Base-by-base conservation (phyloP, 2,113 vertebrate species). In the Peromyscus leucopus region DNA sequence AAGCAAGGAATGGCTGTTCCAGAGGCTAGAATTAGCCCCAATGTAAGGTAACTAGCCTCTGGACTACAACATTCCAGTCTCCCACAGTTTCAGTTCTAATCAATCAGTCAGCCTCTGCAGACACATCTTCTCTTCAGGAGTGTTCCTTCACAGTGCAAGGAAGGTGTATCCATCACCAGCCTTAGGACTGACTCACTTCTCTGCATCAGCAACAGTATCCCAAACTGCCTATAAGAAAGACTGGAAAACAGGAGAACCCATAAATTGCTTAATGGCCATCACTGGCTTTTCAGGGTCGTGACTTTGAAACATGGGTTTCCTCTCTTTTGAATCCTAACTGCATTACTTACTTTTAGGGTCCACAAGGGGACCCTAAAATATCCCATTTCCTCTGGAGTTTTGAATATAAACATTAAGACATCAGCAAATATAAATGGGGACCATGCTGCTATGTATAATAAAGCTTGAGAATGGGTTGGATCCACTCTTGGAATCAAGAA, bases 361-460 rank as follows among this genome's bases (percentile, higher is more conserved):
- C 42, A 19, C 10, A 72, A 51, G 48, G 9, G 3, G 61, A 57
- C 4, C 2, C 1, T 7, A 31, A 12, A 83, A 57, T 67, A 91
- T 22, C 5, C 0, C 0, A 21, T 90, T 95, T 46, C 8, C 4
- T 95, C 46, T 7, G 61, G 1, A 21, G 6, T 75, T 87, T 86
- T 93, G 21, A 94, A 65, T 10, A n/a, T 69, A 80, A n/a, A 57
- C 51, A 59, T 83, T 72, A 85, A 91, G 24, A 74, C 79, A n/a
- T 61, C 42, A 65, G 79, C 26, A 9, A 67, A 46, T 59, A 83
- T 93, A 74, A 61, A 74, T 26, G 16, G 72, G 82, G 22, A 1
- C 4, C 89, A 67, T 82, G 90, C 33, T 63, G 36, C 33, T n/a
- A 13, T 39, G 59, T 85, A 13, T 57, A 13, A 28, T 79, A 63